Evolutionary conservation across 2,888 invertebrate species (phyloP).

Genomic region (Rugalucina vietnamica): DNA sequence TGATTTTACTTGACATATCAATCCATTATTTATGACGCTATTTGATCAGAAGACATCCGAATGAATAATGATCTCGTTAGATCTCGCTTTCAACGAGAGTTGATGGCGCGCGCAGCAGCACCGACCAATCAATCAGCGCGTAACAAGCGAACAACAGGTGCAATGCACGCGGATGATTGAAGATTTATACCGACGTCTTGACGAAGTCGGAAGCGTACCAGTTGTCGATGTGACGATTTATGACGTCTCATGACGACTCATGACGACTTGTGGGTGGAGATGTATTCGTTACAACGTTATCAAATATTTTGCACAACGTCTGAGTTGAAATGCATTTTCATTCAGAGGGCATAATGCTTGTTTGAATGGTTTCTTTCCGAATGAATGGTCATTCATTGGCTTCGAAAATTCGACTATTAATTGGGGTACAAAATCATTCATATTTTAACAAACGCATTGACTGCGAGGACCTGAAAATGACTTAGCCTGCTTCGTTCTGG

Average conservation of each 20-base stretch:
- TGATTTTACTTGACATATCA: conserved; percentile 16
- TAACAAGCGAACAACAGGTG: conserved; percentile 55
- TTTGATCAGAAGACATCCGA: conserved; percentile 54
- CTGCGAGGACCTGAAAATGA: too few relatives aligned
- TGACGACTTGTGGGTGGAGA: too few relatives aligned
- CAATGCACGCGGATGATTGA: neutral
- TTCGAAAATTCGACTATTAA: too few relatives aligned
- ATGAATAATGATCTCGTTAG: conserved; percentile 67
- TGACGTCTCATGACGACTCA: neutral
- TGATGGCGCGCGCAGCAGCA: conserved; percentile 55
- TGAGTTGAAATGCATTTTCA: neutral
- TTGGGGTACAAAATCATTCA: too few relatives aligned
- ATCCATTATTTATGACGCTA: conserved; percentile 45
- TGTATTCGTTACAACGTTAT: too few relatives aligned
- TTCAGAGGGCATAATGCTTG: neutral
- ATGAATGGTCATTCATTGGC: neutral
- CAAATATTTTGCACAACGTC: neutral
- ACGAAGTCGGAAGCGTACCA: neutral
- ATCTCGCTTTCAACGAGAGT: conserved; percentile 60
- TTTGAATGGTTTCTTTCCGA: neutral
- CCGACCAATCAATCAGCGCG: conserved; percentile 57
- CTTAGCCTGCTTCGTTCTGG: too few relatives aligned
- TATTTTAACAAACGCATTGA: too few relatives aligned
- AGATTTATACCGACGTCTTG: too few relatives aligned
- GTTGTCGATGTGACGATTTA: neutral